These are phyloP conservation scores for Grammomys surdaster DNA, from an alignment of 2,113 vertebrate species.

Conservation along the genomic window DNA sequence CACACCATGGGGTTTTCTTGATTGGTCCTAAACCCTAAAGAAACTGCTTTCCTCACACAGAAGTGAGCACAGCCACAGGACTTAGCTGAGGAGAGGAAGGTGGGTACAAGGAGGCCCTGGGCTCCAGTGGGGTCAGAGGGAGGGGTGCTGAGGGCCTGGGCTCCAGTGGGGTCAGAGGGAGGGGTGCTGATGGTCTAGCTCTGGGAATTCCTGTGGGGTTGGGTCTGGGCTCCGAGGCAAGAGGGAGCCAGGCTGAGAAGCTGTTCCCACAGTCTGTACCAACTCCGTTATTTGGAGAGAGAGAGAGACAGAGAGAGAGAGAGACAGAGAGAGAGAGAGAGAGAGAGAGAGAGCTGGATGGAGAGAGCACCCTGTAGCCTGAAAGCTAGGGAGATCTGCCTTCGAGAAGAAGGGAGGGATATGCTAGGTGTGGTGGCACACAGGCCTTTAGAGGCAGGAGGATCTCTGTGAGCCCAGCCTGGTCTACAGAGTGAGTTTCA, in stretches of 20 bases:
- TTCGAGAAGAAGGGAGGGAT: neutral
- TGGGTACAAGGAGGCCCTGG: neutral
- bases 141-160: neutral
- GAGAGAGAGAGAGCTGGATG: neutral
- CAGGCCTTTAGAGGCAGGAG: neutral
- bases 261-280: fast-evolving
- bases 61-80: slow-evolving; percentile 43
- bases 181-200: too few relatives aligned
- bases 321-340: neutral
- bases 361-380: neutral
- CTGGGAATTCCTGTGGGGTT: neutral
- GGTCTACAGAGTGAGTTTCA: too few relatives aligned
- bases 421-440: neutral
- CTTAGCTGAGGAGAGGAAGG: slow-evolving; percentile 38
- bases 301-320: neutral
- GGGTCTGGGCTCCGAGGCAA: neutral
- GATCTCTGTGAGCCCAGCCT: too few relatives aligned
- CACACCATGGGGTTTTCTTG: neutral
- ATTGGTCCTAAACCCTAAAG: slow-evolving; percentile 29
- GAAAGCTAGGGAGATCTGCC: neutral
- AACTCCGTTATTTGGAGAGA: neutral
- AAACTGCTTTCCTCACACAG: slow-evolving; percentile 83
- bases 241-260: neutral
- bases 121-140: neutral
- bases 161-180: neutral